Evolutionary conservation across 2,888 invertebrate species (phyloP).

Genomic region (Dolichopus griseipennis): DNA sequence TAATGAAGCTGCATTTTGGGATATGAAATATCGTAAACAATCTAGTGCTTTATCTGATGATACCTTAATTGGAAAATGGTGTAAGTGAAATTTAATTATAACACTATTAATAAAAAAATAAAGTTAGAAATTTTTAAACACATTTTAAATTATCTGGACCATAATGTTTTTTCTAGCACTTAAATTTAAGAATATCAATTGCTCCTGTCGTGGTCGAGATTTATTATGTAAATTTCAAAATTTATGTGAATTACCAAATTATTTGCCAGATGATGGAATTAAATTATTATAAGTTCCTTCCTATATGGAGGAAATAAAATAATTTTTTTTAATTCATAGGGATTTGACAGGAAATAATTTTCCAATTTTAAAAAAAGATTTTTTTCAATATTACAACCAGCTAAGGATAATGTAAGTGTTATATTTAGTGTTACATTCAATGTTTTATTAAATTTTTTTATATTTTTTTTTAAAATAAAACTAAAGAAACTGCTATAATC

Average conservation of each 20-base stretch:
- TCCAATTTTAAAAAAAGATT: constrained; percentile 31
- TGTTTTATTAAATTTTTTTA: no score
- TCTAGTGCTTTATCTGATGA: constrained; percentile 46
- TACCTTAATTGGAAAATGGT: constrained; percentile 37
- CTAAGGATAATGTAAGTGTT: constrained; percentile 43
- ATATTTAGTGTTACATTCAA: background rate
- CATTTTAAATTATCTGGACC: no score
- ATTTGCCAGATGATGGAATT: constrained; percentile 37
- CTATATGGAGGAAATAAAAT: background rate
- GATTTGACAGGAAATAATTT: constrained; percentile 46
- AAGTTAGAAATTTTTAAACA: background rate
- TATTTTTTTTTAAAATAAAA: no score
- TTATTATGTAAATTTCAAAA: constrained; percentile 43
- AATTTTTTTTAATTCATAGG: background rate
- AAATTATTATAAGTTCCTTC: constrained; percentile 41
- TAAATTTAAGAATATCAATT: constrained; percentile 35
- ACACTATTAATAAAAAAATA: background rate
- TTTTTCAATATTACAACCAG: constrained; percentile 34
- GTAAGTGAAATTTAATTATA: constrained; percentile 34
- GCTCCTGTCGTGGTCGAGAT: constrained; percentile 42
- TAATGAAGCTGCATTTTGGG: constrained; percentile 42
- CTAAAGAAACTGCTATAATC: no score
- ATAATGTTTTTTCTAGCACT: constrained; percentile 26
- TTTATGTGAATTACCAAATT: constrained; percentile 35
- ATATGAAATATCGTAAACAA: constrained; percentile 46